phyloP scores from a whole-genome alignment of 2,113 vertebrate species.

The Misgurnus anguillicaudatus region DNA sequence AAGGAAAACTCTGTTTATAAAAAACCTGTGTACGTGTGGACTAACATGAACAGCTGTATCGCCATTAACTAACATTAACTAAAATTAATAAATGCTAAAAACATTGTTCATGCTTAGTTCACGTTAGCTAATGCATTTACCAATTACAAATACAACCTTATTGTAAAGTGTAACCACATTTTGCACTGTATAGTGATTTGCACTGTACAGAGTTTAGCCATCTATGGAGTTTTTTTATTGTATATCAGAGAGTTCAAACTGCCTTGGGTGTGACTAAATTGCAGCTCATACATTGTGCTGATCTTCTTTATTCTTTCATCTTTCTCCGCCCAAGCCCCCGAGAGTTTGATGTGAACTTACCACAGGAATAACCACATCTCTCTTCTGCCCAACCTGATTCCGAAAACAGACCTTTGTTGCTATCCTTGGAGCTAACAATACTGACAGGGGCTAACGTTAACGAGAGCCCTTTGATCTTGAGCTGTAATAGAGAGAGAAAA shows the following conservation, averaged over 20 bases:
- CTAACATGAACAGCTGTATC: no score
- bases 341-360: conserved; percentile 46
- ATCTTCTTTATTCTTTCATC: conserved; percentile 65
- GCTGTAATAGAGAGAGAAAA: conserved; percentile 36
- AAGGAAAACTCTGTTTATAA: no score
- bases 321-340: conserved; percentile 16
- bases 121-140: no score
- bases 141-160: no score
- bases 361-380: conserved; percentile 31
- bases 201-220: not conserved
- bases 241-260: conserved; percentile 1
- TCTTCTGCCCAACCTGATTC: not conserved
- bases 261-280: conserved; percentile 25
- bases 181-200: no score
- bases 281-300: conserved; percentile 74
- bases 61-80: no score
- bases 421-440: conserved; percentile 40
- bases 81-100: no score
- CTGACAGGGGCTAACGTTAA: conserved; percentile 26
- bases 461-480: conserved; percentile 41
- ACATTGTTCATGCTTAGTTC: no score
- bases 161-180: no score
- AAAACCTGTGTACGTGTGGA: no score
- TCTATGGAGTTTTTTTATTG: not conserved
- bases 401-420: conserved; percentile 36